Evolutionary conservation across 1,140 invertebrate genomes (phyloP).

Genomic region (Colletes latitarsis): DNA sequence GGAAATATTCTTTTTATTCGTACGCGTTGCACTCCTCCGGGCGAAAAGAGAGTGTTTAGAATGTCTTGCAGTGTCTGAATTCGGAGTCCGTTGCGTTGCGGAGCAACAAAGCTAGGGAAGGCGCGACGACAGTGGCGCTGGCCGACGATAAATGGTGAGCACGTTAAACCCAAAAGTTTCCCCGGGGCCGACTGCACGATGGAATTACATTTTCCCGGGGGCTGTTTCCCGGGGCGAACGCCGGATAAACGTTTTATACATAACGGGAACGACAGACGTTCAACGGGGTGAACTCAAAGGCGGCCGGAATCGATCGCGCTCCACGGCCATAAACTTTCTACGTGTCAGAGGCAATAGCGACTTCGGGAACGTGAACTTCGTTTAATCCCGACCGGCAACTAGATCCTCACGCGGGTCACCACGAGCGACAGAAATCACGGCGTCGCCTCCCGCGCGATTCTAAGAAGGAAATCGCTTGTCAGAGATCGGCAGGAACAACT

Average conservation of each 20-base stretch:
- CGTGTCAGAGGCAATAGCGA: slow-evolving; percentile 42
- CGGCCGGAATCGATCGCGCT: slow-evolving; percentile 29
- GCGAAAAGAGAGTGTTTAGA: too few species aligned
- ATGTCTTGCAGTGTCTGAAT: background rate
- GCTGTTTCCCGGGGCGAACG: slow-evolving; percentile 22
- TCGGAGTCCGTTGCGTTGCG: background rate
- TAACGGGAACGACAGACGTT: slow-evolving; percentile 41
- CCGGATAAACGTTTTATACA: slow-evolving; percentile 37
- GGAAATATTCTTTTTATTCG: too few species aligned
- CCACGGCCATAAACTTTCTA: slow-evolving; percentile 38
- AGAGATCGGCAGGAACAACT: background rate
- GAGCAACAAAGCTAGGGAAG: background rate
- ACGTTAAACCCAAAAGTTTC: slow-evolving; percentile 40
- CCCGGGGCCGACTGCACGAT: slow-evolving; percentile 26
- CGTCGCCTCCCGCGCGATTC: background rate
- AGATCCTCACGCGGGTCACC: background rate
- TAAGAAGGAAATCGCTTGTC: too few species aligned
- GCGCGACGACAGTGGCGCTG: slow-evolving; percentile 5
- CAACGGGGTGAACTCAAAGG: background rate
- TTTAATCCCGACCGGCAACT: slow-evolving; percentile 38
- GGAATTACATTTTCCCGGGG: slow-evolving; percentile 47
- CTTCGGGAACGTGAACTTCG: slow-evolving; percentile 28
- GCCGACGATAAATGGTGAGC: slow-evolving; percentile 30
- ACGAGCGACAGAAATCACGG: slow-evolving; percentile 16
- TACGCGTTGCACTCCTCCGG: too few species aligned